Evolutionary conservation across 2,797 vertebrate species (phyloP), one percentile per base, ranked within the genome.

Genomic region (Anolis apletophallus): DNA sequence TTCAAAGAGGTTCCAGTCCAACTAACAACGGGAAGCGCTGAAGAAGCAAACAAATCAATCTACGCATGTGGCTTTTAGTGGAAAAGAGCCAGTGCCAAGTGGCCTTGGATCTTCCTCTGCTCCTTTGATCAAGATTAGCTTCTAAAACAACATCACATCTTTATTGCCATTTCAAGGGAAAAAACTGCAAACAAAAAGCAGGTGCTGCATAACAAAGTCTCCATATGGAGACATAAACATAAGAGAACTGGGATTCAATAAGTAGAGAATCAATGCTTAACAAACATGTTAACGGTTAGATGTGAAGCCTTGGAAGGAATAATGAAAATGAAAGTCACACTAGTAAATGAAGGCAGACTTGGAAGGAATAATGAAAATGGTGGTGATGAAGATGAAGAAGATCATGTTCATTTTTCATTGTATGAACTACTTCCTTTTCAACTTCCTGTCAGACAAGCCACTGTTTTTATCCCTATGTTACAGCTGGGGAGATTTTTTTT

Each of bases 171-270:
- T 88, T 92, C 83, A 2, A 46, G 46, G 46, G 1, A 86, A 84
- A 90, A 64, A 92, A 92, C 84, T 85, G 77, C 90, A 92, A 93
- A 92, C 87, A 94, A 92, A 94, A 91, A 85, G 81, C 89, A 91
- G 89, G 91, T 90, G 83, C 89, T 85, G 83, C 0, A 1, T 80
- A 88, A 83, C 88, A 91, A 92, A 94, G 81, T 57, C 59, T 57
- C 76, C 81, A 75, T 75, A 61, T 69, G 72, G 84, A 93, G 86
- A 90, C 86, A 85, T 16, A 81, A 92, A 71, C 55, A 85, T 75
- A 74, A 54, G 77, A 92, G 90, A 29, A 17, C 59, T 57, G 81
- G 69, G 75, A 86, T 83, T 83, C 80, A 79, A 57, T 83, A 88
- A 79, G 61, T 54, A 83, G 81, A 71, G 91, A 93, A 83, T 86